Percentiles rank a stretch among this genome's conserved stretches.
These are phyloP conservation scores for Alsophila aescularia DNA, from an alignment of 2,888 invertebrate genomes.

Conservation along the genomic window DNA sequence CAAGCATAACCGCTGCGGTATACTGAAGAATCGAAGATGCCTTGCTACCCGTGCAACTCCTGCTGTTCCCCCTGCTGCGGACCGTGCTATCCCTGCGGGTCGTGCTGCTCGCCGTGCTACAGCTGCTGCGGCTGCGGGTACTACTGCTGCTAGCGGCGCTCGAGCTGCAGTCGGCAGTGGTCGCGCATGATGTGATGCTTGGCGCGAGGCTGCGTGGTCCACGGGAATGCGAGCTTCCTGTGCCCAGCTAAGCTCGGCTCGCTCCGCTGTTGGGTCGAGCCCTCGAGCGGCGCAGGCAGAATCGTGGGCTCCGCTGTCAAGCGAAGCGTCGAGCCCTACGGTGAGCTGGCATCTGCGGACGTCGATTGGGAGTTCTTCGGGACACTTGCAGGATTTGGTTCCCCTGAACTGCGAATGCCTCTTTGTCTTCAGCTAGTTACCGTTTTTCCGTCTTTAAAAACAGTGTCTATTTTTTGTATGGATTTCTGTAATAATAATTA, in stretches of 20 bases:
- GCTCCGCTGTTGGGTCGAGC: background rate
- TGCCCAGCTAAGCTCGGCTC: background rate
- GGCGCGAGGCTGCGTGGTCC: background rate
- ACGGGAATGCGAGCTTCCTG: background rate
- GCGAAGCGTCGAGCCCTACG: no score
- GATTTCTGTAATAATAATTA: slow-evolving; percentile 49
- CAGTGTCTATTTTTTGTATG: slow-evolving; percentile 43
- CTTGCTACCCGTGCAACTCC: slow-evolving; percentile 54
- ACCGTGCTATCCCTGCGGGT: slow-evolving; percentile 53
- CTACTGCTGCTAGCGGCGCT: slow-evolving; percentile 44
- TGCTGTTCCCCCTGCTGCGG: slow-evolving; percentile 52
- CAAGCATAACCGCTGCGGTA: slow-evolving; percentile 29
- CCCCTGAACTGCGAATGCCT: no score
- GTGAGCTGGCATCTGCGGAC: slow-evolving; percentile 5
- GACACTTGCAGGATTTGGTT: no score
- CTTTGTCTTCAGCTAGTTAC: slow-evolving; percentile 18
- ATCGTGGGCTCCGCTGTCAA: slow-evolving; percentile 1
- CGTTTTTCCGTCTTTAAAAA: no score
- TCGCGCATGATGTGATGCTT: background rate
- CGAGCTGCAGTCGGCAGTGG: slow-evolving; percentile 32
- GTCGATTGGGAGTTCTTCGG: no score
- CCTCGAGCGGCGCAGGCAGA: background rate
- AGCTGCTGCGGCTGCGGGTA: slow-evolving; percentile 50
- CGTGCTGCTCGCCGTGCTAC: slow-evolving; percentile 57
- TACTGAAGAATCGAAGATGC: slow-evolving; percentile 46